These are phyloP conservation scores for Paguma larvata DNA, from an alignment of 2,797 vertebrate genomes.

Conservation along the genomic window DNA sequence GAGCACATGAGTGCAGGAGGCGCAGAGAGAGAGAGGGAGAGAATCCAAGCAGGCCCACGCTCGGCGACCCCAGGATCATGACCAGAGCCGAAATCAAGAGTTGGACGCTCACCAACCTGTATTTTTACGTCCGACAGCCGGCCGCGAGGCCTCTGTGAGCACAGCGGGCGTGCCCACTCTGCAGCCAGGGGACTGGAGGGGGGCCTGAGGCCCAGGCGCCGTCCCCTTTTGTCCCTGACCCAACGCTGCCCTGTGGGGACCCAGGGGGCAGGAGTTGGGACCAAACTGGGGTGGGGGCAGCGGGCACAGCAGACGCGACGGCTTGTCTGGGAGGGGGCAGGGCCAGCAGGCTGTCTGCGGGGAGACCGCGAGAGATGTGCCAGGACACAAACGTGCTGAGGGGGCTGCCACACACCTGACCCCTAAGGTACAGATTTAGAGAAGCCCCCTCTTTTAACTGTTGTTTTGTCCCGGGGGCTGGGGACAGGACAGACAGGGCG, in stretches of 20 bases:
- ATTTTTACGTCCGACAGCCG: fast-evolving
- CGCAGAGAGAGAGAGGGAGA: no score
- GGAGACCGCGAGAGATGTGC: no score
- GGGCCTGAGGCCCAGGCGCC: neutral
- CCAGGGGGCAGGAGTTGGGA: neutral
- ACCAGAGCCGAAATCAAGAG: no score
- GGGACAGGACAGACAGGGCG: neutral
- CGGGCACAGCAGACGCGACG: neutral
- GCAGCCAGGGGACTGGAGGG: neutral
- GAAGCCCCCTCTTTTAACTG: neutral
- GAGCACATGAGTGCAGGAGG: no score
- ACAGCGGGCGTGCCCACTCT: neutral
- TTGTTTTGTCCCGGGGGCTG: neutral
- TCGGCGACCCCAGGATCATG: no score
- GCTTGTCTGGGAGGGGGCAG: neutral
- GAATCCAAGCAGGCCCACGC: no score
- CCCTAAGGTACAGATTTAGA: neutral
- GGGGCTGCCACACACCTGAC: fast-evolving
- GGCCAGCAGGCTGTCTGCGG: neutral
- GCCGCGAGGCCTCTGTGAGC: neutral
- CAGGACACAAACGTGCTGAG: neutral
- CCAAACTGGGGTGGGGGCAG: fast-evolving
- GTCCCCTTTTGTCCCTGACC: neutral
- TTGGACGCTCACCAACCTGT: no score
- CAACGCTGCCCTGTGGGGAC: neutral